Evolutionary conservation across 2,113 vertebrate species (phyloP), one percentile per base, ranked within the genome.

Genomic region (Gallinago paraguaiae): DNA sequence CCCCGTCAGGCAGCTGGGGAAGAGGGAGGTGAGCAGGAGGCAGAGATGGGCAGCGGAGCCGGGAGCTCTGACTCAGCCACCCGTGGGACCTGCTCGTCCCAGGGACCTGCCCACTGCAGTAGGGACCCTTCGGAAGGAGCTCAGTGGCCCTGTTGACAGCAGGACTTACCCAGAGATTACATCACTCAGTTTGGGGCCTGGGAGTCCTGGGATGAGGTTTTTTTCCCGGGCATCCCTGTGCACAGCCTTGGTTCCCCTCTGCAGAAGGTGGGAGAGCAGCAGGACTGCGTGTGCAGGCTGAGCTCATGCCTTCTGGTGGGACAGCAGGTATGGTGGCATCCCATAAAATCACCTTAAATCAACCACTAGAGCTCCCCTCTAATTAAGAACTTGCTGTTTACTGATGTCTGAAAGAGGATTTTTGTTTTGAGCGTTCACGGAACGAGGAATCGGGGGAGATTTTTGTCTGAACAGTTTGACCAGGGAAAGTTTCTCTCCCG

Each of bases 111-210:
- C 20, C 0, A 2, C 33, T 27, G 53, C 79, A 25, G 39, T 1
- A 3, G 30, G 22, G 51, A 7, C 68, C 57, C 53, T 60, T 1
- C 6, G 64, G 69, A 43, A 60, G 80, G 56, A 43, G 82, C 9
- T 11, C 56, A 41, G 64, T 10, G 76, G 67, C n/a, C 43, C 59
- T 13, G 56, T 9, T 14, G 68, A 3, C 76, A 63, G 68, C 54
- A 63, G 74, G 69, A 14, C 4, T 76, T 2, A 12, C 0, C 51
- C 93, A 64, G 13, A 41, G 77, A 4, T 70, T 14, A 3, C 11
- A 14, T 0, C 12, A 1, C 72, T 10, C 2, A 0, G 18, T 17
- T 30, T 35, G 30, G 46, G 45, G 54, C 8, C 56, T 59, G 39
- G 20, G 8, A 51, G 35, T 7, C 18, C 57, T 25, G 31, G 53